Conservation (phyloP, 2,797 vertebrate species). For the Gymnopithys bicolor region DNA sequence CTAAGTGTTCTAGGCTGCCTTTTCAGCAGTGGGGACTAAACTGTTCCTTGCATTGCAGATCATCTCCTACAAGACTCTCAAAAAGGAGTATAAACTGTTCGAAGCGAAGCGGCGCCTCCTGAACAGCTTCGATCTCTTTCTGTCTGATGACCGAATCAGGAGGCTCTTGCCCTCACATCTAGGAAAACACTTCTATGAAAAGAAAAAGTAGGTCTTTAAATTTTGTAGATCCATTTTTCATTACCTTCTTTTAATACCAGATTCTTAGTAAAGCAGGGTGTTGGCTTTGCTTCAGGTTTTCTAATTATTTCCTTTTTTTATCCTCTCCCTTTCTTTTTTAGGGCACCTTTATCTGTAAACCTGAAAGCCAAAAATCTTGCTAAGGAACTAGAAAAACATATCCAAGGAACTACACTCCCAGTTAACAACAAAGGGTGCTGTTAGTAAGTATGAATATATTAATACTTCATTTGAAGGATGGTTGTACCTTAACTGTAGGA, state of each 20-base stretch:
- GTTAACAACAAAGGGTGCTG: conserved; percentile 89
- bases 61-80: conserved; percentile 87
- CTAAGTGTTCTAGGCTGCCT: not conserved
- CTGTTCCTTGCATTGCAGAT: conserved; percentile 77
- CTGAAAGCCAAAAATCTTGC: conserved; percentile 84
- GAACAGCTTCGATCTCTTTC: conserved; percentile 87
- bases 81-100: conserved; percentile 89
- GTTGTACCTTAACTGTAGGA: not conserved
- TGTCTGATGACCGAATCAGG: conserved; percentile 87
- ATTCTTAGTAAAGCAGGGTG: not conserved
- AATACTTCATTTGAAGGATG: not conserved
- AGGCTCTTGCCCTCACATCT: conserved; percentile 88
- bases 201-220: conserved; percentile 85
- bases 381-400: conserved; percentile 76
- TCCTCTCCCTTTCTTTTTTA: conserved; percentile 32
- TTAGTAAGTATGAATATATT: conserved; percentile 82
- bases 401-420: conserved; percentile 86
- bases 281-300: not conserved
- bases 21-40: not conserved
- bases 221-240: not conserved
- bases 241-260: not conserved
- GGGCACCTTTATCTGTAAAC: conserved; percentile 86
- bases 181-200: conserved; percentile 90
- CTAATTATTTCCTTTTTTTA: not conserved
- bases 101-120: conserved; percentile 91